Conservation (phyloP, 2,888 invertebrate species). For the Hirtodrosophila alboralis region DNA sequence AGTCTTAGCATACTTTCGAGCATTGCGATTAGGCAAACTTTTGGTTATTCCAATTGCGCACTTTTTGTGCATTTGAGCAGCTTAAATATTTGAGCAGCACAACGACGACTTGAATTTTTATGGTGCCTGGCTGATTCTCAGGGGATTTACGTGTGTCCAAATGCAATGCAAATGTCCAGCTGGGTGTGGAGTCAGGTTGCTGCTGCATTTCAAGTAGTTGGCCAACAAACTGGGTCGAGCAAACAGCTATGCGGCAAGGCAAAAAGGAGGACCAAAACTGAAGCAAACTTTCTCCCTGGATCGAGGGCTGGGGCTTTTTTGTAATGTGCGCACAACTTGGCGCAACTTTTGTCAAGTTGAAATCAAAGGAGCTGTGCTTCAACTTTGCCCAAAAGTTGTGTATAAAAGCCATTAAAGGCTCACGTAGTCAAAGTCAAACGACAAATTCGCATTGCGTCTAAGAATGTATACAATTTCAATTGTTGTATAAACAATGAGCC, state of each 20-base stretch:
- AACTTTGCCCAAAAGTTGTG: conserved; percentile 59
- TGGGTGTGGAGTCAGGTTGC: conserved; percentile 14
- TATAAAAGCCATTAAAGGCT: conserved; percentile 73
- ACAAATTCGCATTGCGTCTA: conserved; percentile 68
- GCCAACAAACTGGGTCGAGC: conserved; percentile 36
- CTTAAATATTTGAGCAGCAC: conserved; percentile 63
- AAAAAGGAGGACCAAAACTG: conserved; percentile 1
- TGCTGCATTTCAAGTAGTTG: conserved; percentile 74
- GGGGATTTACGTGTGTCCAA: conserved; percentile 67
- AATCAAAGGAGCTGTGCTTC: conserved; percentile 67
- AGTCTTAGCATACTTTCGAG: conserved; percentile 50
- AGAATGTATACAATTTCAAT: conserved; percentile 43
- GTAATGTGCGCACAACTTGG: conserved; percentile 61
- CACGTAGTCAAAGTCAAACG: conserved; percentile 74
- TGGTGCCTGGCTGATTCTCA: conserved; percentile 19
- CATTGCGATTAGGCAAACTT: conserved; percentile 60
- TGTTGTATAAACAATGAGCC: conserved; percentile 10
- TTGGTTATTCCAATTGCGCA: conserved; percentile 31
- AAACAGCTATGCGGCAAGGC: conserved; percentile 25
- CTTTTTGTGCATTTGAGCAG: conserved; percentile 54
- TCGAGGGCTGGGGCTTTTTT: conserved; percentile 42
- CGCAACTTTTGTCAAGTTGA: conserved; percentile 66
- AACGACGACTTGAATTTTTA: conserved; percentile 26
- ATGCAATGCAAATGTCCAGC: conserved; percentile 69
- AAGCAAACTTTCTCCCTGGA: conserved; percentile 32